Conservation (phyloP, 2,888 invertebrate genomes). For the Agapetus fuscipes region DNA sequence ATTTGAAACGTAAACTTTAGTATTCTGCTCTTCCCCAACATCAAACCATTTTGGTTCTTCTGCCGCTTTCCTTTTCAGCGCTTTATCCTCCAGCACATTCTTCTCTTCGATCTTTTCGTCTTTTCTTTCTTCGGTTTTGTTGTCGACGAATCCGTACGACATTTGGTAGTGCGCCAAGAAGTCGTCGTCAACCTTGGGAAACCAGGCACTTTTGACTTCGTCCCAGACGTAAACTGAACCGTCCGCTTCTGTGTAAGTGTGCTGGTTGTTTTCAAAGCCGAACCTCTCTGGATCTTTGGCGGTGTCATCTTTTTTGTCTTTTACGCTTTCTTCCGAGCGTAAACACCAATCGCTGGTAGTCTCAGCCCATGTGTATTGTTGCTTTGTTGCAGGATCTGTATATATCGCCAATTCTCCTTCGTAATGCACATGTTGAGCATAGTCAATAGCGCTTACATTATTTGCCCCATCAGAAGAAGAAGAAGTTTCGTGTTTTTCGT, state of each 20-base stretch:
- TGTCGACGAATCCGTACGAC: conserved; percentile 80
- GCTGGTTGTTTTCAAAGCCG: conserved; percentile 66
- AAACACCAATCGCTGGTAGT: conserved; percentile 42
- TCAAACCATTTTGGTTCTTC: conserved; percentile 82
- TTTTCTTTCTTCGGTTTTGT: conserved; percentile 32
- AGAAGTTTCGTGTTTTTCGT: conserved; percentile 1
- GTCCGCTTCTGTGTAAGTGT: conserved; percentile 76
- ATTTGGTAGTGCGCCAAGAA: conserved; percentile 95
- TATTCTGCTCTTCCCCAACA: conserved; percentile 75
- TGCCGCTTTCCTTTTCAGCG: conserved; percentile 27
- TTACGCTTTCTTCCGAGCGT: conserved; percentile 32
- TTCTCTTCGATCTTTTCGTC: conserved; percentile 20
- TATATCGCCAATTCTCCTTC: conserved; percentile 62
- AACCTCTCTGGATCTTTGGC: conserved; percentile 35
- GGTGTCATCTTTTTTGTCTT: conserved; percentile 47
- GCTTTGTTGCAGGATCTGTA: conserved; percentile 60
- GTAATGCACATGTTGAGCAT: conserved; percentile 56
- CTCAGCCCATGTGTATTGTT: conserved; percentile 56
- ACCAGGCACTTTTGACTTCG: conserved; percentile 83
- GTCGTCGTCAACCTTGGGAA: conserved; percentile 94
- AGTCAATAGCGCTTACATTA: conserved; percentile 27
- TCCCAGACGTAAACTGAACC: conserved; percentile 92
- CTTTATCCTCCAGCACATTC: conserved; percentile 17
- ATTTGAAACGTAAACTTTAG: conserved; percentile 93
- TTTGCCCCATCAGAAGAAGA: conserved; percentile 24